Evolutionary conservation across 2,888 invertebrate genomes (phyloP).

Genomic region (Drosophila infuscata): DNA sequence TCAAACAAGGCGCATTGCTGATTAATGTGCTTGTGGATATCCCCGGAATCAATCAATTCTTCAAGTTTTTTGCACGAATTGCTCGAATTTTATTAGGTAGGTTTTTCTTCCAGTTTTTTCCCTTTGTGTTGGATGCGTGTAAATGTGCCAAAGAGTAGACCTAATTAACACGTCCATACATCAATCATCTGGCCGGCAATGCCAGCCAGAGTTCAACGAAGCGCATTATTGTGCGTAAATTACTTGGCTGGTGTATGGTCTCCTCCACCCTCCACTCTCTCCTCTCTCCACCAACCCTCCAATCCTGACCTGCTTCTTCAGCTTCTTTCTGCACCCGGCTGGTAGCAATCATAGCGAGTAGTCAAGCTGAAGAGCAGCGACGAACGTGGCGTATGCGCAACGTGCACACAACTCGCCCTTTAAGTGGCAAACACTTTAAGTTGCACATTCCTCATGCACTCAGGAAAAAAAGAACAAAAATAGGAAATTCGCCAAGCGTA

Average conservation of each 20-base stretch:
- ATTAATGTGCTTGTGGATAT: slow-evolving; percentile 71
- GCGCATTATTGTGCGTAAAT: slow-evolving; percentile 82
- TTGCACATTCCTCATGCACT: slow-evolving; percentile 53
- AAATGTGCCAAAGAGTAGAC: slow-evolving; percentile 69
- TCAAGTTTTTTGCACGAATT: slow-evolving; percentile 58
- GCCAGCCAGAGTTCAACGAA: slow-evolving; percentile 72
- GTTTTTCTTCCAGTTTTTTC: slow-evolving; percentile 7
- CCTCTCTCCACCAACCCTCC: background rate
- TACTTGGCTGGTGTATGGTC: slow-evolving; percentile 57
- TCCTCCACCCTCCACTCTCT: too few relatives aligned
- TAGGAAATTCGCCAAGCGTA: background rate
- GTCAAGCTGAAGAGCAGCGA: slow-evolving; percentile 28
- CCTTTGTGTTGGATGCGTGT: slow-evolving; percentile 33
- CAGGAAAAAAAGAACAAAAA: background rate
- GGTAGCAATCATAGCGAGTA: slow-evolving; percentile 11
- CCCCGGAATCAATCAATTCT: slow-evolving; percentile 74
- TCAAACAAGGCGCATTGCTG: slow-evolving; percentile 71
- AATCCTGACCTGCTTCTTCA: background rate
- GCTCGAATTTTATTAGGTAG: slow-evolving; percentile 46
- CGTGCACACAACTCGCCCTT: slow-evolving; percentile 46
- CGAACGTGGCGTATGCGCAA: slow-evolving; percentile 69
- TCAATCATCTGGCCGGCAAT: slow-evolving; percentile 70
- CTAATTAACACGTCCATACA: slow-evolving; percentile 82
- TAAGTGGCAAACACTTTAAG: slow-evolving; percentile 69
- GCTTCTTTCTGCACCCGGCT: background rate